A percentile compares a stretch with the other conserved stretches of the same genome.
Evolutionary conservation across 1,140 invertebrate genomes (phyloP).

Genomic region (Papilio machaon): DNA sequence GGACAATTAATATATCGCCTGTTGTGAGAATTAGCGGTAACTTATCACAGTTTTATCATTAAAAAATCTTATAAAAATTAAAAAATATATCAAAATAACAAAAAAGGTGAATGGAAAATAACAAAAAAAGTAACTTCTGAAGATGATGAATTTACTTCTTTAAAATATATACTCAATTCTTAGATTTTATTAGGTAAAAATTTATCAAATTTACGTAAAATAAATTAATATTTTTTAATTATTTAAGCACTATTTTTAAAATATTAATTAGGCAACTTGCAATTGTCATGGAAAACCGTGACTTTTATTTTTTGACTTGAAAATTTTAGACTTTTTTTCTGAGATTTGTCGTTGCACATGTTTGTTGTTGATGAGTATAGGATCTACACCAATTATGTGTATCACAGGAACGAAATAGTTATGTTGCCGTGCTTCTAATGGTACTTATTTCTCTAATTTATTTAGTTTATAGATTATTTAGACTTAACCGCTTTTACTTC

Average conservation of each 20-base stretch:
- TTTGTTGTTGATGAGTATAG: not conserved
- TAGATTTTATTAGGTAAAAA: conserved; percentile 20
- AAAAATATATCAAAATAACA: conserved; percentile 67
- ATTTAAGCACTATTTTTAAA: not conserved
- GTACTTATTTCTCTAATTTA: conserved; percentile 47
- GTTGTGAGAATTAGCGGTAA: conserved; percentile 51
- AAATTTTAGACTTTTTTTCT: not conserved
- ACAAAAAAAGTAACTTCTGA: conserved; percentile 66
- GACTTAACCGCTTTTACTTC: conserved; percentile 18
- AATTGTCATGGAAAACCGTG: not conserved
- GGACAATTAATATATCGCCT: conserved; percentile 33
- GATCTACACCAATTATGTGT: not conserved
- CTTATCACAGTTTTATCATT: conserved; percentile 57
- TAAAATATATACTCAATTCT: conserved; percentile 18
- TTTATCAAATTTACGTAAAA: conserved; percentile 2
- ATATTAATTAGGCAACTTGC: not conserved
- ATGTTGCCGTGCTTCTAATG: conserved; percentile 31
- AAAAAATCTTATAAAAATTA: conserved; percentile 69
- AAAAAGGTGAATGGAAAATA: conserved; percentile 65
- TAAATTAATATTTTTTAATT: not conserved
- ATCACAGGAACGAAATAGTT: conserved; percentile 10
- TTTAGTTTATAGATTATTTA: conserved; percentile 43
- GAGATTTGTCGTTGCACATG: not conserved
- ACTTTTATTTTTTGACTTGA: conserved; percentile 9
- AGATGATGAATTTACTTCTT: conserved; percentile 35